Conservation (phyloP, 2,888 invertebrate species). For the Ormyrus rosae region DNA sequence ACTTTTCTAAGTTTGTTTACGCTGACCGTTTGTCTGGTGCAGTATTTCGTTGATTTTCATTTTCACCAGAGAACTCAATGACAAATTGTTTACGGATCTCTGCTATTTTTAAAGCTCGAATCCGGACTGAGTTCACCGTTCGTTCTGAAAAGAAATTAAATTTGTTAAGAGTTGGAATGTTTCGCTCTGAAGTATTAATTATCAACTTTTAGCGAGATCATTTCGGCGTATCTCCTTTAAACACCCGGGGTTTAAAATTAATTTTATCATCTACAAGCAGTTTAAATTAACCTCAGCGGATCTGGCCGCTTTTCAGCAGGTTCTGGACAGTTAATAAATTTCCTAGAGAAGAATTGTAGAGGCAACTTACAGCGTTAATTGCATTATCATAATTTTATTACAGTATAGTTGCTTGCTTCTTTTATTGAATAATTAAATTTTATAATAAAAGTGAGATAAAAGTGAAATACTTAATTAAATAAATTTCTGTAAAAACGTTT, state of each 20-base stretch:
- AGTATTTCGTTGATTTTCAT: slow-evolving; percentile 1
- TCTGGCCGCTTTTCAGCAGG: slow-evolving; percentile 19
- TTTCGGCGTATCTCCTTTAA: slow-evolving; percentile 2
- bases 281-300: slow-evolving; percentile 42
- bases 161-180: too few species aligned
- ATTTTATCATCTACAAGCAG: slow-evolving; percentile 41
- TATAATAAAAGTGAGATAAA: too few species aligned
- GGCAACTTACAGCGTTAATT: slow-evolving; percentile 27
- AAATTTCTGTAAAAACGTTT: too few species aligned
- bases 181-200: not conserved
- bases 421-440: too few species aligned
- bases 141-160: too few species aligned
- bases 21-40: not conserved
- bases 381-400: slow-evolving; percentile 42
- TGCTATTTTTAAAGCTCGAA: slow-evolving; percentile 20
- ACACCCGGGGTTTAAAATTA: slow-evolving; percentile 23
- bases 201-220: slow-evolving; percentile 2
- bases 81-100: slow-evolving; percentile 19
- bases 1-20: slow-evolving; percentile 9
- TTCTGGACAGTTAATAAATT: slow-evolving; percentile 27
- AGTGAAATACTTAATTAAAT: too few species aligned
- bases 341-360: slow-evolving; percentile 4
- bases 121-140: not conserved
- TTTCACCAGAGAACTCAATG: not conserved
- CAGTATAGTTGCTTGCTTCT: too few species aligned